These are phyloP conservation scores for Episyrphus balteatus DNA, from an alignment of 1,140 invertebrate species.

Conservation along the genomic window DNA sequence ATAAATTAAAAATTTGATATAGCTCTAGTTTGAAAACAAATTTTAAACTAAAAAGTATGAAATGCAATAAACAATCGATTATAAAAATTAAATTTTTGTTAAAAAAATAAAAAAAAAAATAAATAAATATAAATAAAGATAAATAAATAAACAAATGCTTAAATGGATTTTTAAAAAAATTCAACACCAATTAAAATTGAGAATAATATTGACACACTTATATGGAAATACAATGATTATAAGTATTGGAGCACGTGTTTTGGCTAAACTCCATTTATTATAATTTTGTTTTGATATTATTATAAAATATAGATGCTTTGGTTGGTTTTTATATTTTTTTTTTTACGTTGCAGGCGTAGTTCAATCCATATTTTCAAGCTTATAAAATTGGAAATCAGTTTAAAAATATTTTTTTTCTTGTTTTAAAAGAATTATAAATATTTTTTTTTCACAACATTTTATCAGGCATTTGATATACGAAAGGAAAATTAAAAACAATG, in stretches of 20 bases:
- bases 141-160: too few species aligned
- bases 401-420: background rate
- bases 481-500: background rate
- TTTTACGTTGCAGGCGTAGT: slow-evolving; percentile 15
- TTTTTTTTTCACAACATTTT: background rate
- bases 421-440: slow-evolving; percentile 1
- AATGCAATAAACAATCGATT: too few species aligned
- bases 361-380: slow-evolving; percentile 10
- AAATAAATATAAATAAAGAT: too few species aligned
- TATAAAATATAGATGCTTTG: background rate
- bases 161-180: too few species aligned
- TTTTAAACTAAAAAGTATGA: background rate
- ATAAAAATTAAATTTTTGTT: too few species aligned
- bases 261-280: slow-evolving; percentile 2
- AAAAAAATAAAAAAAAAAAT: too few species aligned
- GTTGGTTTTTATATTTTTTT: slow-evolving; percentile 2
- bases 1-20: too few species aligned
- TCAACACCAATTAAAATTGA: too few species aligned
- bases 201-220: too few species aligned
- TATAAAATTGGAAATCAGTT: background rate
- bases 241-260: slow-evolving; percentile 4
- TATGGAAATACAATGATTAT: background rate
- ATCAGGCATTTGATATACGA: too few species aligned
- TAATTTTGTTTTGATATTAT: background rate
- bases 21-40: background rate